Evolutionary conservation across 2,113 vertebrate species (phyloP).

Genomic region (Chauna torquata): DNA sequence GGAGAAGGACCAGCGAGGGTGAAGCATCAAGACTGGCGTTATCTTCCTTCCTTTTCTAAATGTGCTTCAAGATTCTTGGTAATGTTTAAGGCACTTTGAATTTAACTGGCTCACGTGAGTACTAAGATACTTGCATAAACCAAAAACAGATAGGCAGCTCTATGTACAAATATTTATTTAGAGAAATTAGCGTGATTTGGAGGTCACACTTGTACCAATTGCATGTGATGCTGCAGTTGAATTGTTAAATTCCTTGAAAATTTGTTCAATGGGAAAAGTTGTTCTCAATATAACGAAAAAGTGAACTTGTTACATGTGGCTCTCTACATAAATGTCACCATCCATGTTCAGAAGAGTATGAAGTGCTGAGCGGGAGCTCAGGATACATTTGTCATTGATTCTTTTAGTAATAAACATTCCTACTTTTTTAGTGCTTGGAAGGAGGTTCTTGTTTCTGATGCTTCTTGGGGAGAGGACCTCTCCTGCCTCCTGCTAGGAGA

Average conservation of each 20-base stretch:
- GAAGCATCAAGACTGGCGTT: background rate
- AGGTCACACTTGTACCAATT: background rate
- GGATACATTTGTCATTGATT: background rate
- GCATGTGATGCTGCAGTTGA: background rate
- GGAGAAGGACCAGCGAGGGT: background rate
- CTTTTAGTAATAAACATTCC: conserved; percentile 20
- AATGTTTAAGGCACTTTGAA: background rate
- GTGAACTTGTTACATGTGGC: background rate
- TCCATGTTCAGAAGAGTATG: accelerated
- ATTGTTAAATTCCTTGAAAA: background rate
- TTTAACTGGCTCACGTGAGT: background rate
- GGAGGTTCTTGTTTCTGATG: background rate
- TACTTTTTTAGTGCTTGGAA: background rate
- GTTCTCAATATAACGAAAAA: background rate
- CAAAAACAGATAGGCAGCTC: background rate
- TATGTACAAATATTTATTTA: background rate
- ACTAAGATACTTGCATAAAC: accelerated
- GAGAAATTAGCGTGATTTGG: background rate
- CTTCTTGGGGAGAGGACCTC: background rate
- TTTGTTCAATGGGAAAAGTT: background rate
- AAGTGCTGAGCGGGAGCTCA: background rate
- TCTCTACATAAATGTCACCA: background rate
- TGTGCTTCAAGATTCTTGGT: background rate
- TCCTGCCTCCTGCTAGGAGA: background rate
- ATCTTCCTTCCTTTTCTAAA: background rate